Base-by-base conservation (phyloP, 2,888 invertebrate species). In the Orthonevra nobilis region DNA sequence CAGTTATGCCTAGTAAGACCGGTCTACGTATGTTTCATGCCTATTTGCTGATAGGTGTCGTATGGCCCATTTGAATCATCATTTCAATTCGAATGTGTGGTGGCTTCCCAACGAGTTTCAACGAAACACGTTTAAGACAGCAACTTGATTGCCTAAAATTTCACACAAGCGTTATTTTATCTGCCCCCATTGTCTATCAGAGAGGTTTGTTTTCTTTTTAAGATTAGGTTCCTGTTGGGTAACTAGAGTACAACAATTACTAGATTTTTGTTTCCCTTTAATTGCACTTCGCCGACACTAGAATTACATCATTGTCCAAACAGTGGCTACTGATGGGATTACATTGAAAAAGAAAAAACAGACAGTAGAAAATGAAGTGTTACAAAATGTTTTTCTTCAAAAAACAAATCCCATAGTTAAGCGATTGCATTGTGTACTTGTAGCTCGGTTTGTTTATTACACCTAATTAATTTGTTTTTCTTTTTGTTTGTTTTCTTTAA, bases 1-100 rank as follows among this genome's bases (percentile, higher is more conserved):
- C 60, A 69, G 69, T 61, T 74, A 69, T 46, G 26, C 26, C 28
- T 17, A 6, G n/a, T n/a, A n/a, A 56, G 56, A 70, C 75, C 54
- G n/a, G n/a, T n/a, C n/a, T n/a, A n/a, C n/a, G n/a, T n/a, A n/a
- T 19, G 74, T 68, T 60, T 15, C 23, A 9, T 20, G 1, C 10
- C 48, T 9, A n/a, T 38, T 30, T 54, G 2, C 30, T 30, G n/a
- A 10, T 15, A 64, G 32, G 54, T 64, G 72, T 48, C 40, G 40
- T 15, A 30, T n/a, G 26, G 26, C 30, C 14, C n/a, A n/a, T n/a
- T n/a, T n/a, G n/a, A n/a, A n/a, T 10, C 4, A 12, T 46, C 0
- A 4, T n/a, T 14, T 9, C n/a, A n/a, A n/a, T n/a, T n/a, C n/a
- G n/a, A n/a, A n/a, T n/a, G n/a, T n/a, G n/a, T n/a, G n/a, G n/a